Conservation (phyloP, 2,888 invertebrate genomes). For the Dermolepida albohirtum region DNA sequence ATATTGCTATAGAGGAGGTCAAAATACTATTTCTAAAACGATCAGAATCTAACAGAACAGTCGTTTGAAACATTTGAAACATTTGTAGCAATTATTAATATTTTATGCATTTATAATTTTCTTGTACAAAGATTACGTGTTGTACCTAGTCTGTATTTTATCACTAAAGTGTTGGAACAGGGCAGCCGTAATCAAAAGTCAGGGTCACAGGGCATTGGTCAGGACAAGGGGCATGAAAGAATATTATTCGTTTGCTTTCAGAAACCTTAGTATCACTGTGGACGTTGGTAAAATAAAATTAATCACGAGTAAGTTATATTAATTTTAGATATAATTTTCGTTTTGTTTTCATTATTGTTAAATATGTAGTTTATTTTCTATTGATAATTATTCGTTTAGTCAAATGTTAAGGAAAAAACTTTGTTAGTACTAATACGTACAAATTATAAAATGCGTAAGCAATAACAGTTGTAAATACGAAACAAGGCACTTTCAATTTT, state of each 20-base stretch:
- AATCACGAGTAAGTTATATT: conserved; percentile 16
- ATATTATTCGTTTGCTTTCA: conserved; percentile 27
- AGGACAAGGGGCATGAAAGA: conserved; percentile 39
- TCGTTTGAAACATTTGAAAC: no score
- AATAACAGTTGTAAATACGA: no score
- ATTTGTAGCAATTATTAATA: no score
- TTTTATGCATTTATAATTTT: conserved; percentile 13
- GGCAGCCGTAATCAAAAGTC: conserved; percentile 42
- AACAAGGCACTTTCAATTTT: no score
- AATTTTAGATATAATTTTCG: not conserved
- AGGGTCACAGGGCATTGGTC: conserved; percentile 46
- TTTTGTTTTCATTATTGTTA: not conserved
- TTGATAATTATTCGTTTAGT: not conserved
- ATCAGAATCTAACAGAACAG: no score
- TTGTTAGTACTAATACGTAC: no score
- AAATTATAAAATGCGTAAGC: no score
- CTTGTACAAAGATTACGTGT: conserved; percentile 22
- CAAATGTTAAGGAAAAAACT: no score
- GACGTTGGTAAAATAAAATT: conserved; percentile 15
- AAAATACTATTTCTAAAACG: no score
- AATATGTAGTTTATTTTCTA: not conserved
- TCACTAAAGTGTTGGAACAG: conserved; percentile 31
- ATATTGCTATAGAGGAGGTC: no score
- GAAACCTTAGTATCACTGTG: conserved; percentile 22
- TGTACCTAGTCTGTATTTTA: conserved; percentile 39